Evolutionary conservation across 2,888 invertebrate genomes (phyloP).

Genomic region (Orthosia cruda): DNA sequence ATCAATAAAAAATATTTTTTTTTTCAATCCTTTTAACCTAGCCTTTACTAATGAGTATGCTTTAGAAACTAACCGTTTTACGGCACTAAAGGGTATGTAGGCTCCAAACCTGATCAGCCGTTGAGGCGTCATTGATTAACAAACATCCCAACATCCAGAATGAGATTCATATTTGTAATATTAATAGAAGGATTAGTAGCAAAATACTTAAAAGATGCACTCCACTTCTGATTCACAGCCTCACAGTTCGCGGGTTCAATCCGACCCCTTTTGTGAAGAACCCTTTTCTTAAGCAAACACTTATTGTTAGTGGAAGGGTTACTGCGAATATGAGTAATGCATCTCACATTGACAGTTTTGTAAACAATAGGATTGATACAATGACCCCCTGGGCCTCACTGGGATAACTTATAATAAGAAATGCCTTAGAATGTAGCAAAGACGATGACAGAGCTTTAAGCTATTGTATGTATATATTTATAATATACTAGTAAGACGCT

Average conservation of each 20-base stretch:
- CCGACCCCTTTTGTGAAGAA: slow-evolving; percentile 24
- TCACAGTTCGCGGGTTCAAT: slow-evolving; percentile 2
- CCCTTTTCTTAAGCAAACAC: slow-evolving; percentile 60
- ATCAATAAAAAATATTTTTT: no score
- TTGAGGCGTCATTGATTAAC: not conserved
- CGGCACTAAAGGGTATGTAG: no score
- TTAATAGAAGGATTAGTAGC: not conserved
- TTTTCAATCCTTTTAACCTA: no score
- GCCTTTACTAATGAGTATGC: no score
- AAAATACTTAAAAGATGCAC: not conserved
- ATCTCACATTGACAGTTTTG: slow-evolving; percentile 36
- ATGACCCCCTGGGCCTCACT: slow-evolving; percentile 18
- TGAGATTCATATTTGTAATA: no score
- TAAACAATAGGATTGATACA: slow-evolving; percentile 55
- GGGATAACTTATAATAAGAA: not conserved
- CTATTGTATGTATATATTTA: not conserved
- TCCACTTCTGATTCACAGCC: slow-evolving; percentile 14
- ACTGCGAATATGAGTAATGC: slow-evolving; percentile 57
- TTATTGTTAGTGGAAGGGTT: slow-evolving; percentile 48
- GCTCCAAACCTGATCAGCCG: no score
- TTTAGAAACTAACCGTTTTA: no score
- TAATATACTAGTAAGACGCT: no score
- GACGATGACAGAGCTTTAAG: not conserved
- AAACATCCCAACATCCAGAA: not conserved
- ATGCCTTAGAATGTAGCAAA: not conserved